These are phyloP conservation scores for Acipenser transmontanus DNA, from an alignment of 2,797 vertebrate species.

Conservation along the genomic window DNA sequence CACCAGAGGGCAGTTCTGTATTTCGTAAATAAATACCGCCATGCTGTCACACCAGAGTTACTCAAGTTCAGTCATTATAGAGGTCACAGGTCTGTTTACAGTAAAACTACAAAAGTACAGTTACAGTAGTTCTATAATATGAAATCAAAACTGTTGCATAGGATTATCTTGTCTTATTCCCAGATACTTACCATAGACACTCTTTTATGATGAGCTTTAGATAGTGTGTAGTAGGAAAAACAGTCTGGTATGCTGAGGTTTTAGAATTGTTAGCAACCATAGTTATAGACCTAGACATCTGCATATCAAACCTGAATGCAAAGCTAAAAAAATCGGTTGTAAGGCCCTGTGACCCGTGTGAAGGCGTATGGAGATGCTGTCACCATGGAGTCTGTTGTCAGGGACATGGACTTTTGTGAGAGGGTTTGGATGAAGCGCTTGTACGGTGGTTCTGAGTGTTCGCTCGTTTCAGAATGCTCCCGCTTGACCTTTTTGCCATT, in stretches of 20 bases:
- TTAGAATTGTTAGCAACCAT: constrained; percentile 51
- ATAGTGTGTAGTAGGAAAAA: constrained; percentile 38
- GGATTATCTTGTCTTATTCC: constrained; percentile 56
- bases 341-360: constrained; percentile 97
- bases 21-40: constrained; percentile 65
- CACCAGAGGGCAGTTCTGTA: constrained; percentile 75
- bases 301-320: constrained; percentile 26
- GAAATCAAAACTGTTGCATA: constrained; percentile 44
- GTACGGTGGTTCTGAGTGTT: constrained; percentile 71
- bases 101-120: constrained; percentile 32
- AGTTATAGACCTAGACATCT: constrained; percentile 17
- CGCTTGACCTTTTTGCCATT: constrained; percentile 77
- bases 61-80: constrained; percentile 56
- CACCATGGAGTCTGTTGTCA: constrained; percentile 87
- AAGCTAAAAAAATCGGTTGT: constrained; percentile 80
- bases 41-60: constrained; percentile 49
- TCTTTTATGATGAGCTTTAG: constrained; percentile 32
- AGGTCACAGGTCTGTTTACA: constrained; percentile 43
- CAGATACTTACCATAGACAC: constrained; percentile 38
- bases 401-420: constrained; percentile 74
- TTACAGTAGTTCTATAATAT: constrained; percentile 24
- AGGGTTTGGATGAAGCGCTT: constrained; percentile 85
- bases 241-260: constrained; percentile 38
- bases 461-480: constrained; percentile 72
- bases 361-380: constrained; percentile 93